Conservation (phyloP, 2,113 vertebrate genomes). For the Perccottus glenii region DNA sequence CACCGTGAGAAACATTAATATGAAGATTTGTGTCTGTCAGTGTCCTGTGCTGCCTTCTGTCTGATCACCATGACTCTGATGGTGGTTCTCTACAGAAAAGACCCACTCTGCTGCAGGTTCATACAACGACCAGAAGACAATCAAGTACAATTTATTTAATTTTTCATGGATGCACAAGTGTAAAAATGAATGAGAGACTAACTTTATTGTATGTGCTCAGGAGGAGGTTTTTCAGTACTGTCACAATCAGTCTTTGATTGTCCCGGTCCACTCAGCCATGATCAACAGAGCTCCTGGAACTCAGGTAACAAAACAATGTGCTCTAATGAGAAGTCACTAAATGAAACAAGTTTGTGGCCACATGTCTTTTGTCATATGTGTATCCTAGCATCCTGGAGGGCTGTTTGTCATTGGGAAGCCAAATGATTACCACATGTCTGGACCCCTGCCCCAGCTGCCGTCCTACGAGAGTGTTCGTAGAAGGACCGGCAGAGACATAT, state of each 20-base stretch:
- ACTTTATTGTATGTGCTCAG: conserved; percentile 26
- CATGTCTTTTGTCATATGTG: neutral
- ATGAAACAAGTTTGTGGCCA: neutral
- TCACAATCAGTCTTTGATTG: conserved; percentile 69
- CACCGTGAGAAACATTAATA: no score
- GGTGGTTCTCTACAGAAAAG: conserved; percentile 64
- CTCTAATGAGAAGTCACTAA: neutral
- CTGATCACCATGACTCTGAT: conserved; percentile 66
- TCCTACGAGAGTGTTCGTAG: conserved; percentile 72
- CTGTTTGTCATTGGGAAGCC: conserved; percentile 67
- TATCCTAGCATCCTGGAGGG: conserved; percentile 46
- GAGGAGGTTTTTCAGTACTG: conserved; percentile 49
- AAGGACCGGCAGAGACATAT: conserved; percentile 74
- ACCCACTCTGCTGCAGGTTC: conserved; percentile 73
- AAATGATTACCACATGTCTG: conserved; percentile 66
- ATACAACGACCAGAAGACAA: conserved; percentile 62
- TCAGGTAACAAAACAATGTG: conserved; percentile 32
- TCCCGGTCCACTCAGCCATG: neutral
- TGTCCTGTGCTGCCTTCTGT: conserved; percentile 66
- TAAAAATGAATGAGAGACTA: no score
- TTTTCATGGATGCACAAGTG: neutral
- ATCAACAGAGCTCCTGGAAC: conserved; percentile 10
- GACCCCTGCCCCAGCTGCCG: conserved; percentile 55
- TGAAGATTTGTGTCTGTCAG: conserved; percentile 20
- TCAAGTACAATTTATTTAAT: conserved; percentile 51